Evolutionary conservation across 2,888 invertebrate genomes (phyloP).

Genomic region (Lasioglossum calceatum): DNA sequence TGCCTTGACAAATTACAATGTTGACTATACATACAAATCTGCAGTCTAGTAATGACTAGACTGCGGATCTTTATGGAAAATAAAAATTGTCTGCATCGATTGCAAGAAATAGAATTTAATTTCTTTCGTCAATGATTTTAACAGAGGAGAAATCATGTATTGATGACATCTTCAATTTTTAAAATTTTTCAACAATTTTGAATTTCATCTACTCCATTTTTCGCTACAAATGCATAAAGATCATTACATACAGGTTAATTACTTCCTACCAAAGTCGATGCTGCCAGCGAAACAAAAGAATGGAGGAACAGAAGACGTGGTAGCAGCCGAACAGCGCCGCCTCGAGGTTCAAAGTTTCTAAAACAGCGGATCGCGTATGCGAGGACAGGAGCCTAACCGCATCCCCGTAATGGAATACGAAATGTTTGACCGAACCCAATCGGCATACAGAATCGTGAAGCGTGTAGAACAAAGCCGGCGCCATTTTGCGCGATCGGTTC

Average conservation of each 20-base stretch:
- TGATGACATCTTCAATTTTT: too few species aligned
- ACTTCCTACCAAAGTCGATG: not conserved
- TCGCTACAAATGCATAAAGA: too few species aligned
- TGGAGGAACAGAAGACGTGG: not conserved
- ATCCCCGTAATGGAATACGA: conserved; percentile 39
- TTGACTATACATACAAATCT: too few species aligned
- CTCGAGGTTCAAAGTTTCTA: not conserved
- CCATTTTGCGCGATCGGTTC: not conserved
- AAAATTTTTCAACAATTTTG: too few species aligned
- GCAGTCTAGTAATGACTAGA: too few species aligned
- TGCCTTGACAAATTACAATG: too few species aligned
- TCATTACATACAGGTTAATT: not conserved
- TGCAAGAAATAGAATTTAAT: too few species aligned
- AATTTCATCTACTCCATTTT: too few species aligned
- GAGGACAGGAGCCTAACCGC: conserved; percentile 21
- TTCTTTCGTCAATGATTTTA: too few species aligned
- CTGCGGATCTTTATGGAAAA: too few species aligned
- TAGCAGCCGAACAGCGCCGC: not conserved
- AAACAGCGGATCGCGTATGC: conserved; percentile 39
- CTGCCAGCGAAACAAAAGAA: not conserved
- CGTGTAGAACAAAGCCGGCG: conserved; percentile 33
- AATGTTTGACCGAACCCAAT: conserved; percentile 37
- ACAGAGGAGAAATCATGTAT: too few species aligned
- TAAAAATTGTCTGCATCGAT: too few species aligned
- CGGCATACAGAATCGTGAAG: conserved; percentile 43